Evolutionary conservation across 2,888 invertebrate species (phyloP).

Genomic region (Dryadula phaetusa): DNA sequence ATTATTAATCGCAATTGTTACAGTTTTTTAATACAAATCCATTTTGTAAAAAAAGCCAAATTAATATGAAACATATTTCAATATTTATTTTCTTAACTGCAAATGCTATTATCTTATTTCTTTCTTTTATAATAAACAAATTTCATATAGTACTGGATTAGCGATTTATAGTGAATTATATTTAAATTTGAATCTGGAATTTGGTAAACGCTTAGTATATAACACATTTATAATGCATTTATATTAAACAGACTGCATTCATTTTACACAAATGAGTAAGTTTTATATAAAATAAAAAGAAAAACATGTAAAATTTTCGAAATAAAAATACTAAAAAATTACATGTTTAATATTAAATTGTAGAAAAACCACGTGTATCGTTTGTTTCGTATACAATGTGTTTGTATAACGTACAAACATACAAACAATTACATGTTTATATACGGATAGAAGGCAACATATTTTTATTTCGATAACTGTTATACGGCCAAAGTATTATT

Average conservation of each 20-base stretch:
- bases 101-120: too few species aligned
- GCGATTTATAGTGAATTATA: not conserved
- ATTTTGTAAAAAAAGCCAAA: too few species aligned
- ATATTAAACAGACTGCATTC: not conserved
- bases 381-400: not conserved
- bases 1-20: too few species aligned
- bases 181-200: not conserved
- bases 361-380: not conserved
- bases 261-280: not conserved
- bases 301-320: slow-evolving; percentile 3
- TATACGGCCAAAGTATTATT: slow-evolving; percentile 33
- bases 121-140: too few species aligned
- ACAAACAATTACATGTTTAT: not conserved
- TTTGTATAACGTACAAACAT: not conserved
- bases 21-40: too few species aligned
- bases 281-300: not conserved
- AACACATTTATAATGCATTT: not conserved
- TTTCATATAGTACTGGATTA: slow-evolving; percentile 4
- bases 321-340: slow-evolving; percentile 13
- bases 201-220: not conserved
- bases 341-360: not conserved
- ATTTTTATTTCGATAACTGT: slow-evolving; percentile 14
- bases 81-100: too few species aligned
- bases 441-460: not conserved
- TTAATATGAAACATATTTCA: too few species aligned